Conservation (phyloP, 2,888 invertebrate genomes). For the Sphecodes monilicornis region DNA sequence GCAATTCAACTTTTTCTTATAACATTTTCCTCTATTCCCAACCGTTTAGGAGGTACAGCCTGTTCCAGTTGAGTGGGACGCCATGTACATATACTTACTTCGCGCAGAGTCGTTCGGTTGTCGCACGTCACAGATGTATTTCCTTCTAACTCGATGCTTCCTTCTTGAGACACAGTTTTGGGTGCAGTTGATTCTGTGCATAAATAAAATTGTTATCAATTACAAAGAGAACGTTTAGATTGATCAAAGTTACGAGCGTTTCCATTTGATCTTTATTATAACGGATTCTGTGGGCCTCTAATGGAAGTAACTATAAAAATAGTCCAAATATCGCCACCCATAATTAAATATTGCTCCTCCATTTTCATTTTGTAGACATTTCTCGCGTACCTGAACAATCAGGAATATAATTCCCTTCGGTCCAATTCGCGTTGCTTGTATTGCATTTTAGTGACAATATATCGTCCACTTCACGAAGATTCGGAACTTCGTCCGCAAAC, state of each 20-base stretch:
- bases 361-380: not conserved
- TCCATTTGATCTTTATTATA: too few species aligned
- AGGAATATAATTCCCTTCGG: constrained; percentile 78
- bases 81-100: too few species aligned
- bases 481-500: constrained; percentile 84
- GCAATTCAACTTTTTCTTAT: too few species aligned
- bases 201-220: not conserved
- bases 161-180: constrained; percentile 85
- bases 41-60: too few species aligned
- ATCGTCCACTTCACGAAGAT: constrained; percentile 70
- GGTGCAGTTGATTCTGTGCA: constrained; percentile 85
- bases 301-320: too few species aligned
- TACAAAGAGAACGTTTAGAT: too few species aligned
- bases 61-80: too few species aligned
- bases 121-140: constrained; percentile 83
- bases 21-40: too few species aligned
- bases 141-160: constrained; percentile 84
- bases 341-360: not conserved
- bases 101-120: constrained; percentile 82
- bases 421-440: constrained; percentile 65
- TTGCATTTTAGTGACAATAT: constrained; percentile 77
- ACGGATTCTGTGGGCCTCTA: too few species aligned
- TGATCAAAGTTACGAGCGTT: too few species aligned
- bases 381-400: constrained; percentile 86
- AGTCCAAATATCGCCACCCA: too few species aligned